Evolutionary conservation across 2,797 vertebrate genomes (phyloP).

Genomic region (Carcharodon carcharias): DNA sequence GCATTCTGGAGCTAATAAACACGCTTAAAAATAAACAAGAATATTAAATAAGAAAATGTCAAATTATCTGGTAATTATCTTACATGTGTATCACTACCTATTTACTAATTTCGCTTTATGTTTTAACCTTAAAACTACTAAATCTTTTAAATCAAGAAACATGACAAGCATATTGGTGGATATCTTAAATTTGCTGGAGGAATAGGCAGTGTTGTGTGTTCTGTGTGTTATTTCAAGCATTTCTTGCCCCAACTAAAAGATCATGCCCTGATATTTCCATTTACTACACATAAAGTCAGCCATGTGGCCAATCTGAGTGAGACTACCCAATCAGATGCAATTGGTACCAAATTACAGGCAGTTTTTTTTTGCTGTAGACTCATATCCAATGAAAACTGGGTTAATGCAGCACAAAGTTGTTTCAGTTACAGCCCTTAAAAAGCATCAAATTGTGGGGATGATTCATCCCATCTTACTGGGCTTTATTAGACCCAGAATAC

Average conservation of each 20-base stretch:
- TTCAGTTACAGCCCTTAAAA: neutral
- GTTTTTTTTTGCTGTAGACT: neutral
- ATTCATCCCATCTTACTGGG: neutral
- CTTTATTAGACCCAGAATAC: neutral
- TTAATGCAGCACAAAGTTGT: slow-evolving; percentile 5
- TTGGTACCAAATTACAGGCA: slow-evolving; percentile 27
- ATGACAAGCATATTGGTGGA: neutral
- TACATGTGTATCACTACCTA: neutral
- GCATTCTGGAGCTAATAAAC: neutral
- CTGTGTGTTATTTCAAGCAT: neutral
- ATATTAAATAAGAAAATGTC: neutral
- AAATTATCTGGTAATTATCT: neutral
- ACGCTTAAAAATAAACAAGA: neutral
- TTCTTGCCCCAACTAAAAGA: neutral
- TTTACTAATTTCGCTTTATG: neutral
- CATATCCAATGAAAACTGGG: slow-evolving; percentile 25
- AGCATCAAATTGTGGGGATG: neutral
- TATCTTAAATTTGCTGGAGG: neutral
- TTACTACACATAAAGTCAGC: neutral
- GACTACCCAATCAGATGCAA: slow-evolving; percentile 24
- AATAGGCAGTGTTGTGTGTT: neutral
- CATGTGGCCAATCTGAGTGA: neutral
- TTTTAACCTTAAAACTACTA: neutral
- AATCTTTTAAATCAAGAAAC: neutral
- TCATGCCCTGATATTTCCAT: slow-evolving; percentile 23